phyloP scores from a whole-genome alignment of 2,797 vertebrate genomes.

The Cossypha polioptera region DNA sequence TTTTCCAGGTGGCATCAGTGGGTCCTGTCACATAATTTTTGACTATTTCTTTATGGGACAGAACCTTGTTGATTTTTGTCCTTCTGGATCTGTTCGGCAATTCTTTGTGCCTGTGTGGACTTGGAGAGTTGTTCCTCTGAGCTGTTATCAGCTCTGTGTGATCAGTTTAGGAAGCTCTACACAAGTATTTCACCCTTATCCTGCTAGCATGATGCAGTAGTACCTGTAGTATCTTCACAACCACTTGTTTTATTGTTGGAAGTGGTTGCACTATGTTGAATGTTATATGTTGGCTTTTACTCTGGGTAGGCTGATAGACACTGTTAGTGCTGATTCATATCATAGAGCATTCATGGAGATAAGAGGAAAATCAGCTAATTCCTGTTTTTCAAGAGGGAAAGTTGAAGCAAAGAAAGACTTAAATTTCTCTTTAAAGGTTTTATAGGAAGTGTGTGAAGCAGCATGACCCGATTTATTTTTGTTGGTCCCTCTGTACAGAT shows the following conservation, averaged over 20 bases:
- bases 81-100: not conserved
- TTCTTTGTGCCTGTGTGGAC: not conserved
- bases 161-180: not conserved
- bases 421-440: not conserved
- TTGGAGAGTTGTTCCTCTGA: not conserved
- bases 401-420: not conserved
- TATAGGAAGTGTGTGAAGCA: not conserved
- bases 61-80: not conserved
- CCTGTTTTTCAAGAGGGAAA: not conserved
- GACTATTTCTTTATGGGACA: not conserved
- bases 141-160: not conserved
- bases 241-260: not conserved
- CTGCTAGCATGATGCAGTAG: not conserved
- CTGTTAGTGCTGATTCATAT: not conserved
- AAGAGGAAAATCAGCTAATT: not conserved
- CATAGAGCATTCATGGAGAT: not conserved
- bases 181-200: not conserved
- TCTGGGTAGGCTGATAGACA: not conserved
- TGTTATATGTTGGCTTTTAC: not conserved
- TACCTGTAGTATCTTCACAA: not conserved
- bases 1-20: not conserved
- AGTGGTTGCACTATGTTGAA: not conserved
- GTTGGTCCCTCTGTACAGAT: not conserved
- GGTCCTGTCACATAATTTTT: not conserved
- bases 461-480: not conserved